Percentiles rank a stretch among this genome's conserved stretches.
These are phyloP conservation scores for Syngnathus scovelli DNA, from an alignment of 2,113 vertebrate genomes.

Conservation along the genomic window DNA sequence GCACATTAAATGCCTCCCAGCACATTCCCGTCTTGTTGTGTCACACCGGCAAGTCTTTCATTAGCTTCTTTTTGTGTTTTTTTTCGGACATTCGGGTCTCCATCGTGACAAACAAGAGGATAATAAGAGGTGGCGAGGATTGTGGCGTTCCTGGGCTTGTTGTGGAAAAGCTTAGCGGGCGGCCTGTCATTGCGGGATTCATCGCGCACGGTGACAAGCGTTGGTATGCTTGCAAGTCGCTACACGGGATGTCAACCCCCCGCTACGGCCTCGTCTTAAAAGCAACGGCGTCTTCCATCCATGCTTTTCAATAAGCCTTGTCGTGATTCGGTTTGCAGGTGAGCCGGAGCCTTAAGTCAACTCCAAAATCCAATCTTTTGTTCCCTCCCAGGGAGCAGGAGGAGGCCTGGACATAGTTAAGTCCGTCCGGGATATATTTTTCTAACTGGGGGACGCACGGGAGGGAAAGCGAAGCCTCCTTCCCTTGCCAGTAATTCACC, in stretches of 20 bases:
- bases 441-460: constrained; percentile 10
- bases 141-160: constrained; percentile 28
- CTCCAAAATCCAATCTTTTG: not conserved
- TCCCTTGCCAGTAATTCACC: constrained; percentile 49
- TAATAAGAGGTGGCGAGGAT: constrained; percentile 42
- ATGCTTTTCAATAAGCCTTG: no score
- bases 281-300: not conserved
- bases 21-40: constrained; percentile 38
- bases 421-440: constrained; percentile 20
- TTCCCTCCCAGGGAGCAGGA: constrained; percentile 5
- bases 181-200: constrained; percentile 18
- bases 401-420: constrained; percentile 42
- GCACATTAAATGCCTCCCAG: not conserved
- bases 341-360: no score
- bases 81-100: constrained; percentile 6
- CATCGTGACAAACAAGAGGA: constrained; percentile 13
- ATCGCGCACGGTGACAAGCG: constrained; percentile 3
- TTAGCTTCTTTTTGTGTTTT: not conserved
- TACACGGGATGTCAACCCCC: not conserved
- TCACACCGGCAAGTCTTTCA: constrained; percentile 27
- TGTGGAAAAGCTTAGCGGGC: not conserved
- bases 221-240: constrained; percentile 14
- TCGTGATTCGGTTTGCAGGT: no score
- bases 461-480: not conserved
- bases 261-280: not conserved